Evolutionary conservation across 2,113 vertebrate genomes (phyloP).

Genomic region (Pitta sordida): DNA sequence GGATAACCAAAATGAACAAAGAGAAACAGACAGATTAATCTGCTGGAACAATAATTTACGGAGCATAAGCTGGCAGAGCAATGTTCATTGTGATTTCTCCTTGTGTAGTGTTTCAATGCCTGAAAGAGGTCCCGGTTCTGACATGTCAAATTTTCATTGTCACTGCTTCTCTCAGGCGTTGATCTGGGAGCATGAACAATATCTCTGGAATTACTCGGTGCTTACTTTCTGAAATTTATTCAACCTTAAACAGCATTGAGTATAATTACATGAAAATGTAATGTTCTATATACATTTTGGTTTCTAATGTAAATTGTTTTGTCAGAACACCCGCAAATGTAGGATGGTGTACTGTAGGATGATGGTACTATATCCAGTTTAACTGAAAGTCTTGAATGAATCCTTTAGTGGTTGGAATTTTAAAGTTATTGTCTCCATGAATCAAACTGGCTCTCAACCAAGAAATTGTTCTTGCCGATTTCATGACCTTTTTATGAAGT

Average conservation of each 20-base stretch:
- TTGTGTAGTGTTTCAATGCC: neutral
- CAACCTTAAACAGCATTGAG: neutral
- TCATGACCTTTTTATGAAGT: neutral
- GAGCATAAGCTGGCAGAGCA: neutral
- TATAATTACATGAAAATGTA: neutral
- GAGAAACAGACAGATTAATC: slow-evolving; percentile 7
- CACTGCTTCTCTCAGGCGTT: neutral
- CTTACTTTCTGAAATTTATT: neutral
- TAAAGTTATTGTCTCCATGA: neutral
- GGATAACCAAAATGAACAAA: neutral
- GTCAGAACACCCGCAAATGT: neutral
- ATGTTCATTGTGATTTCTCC: neutral
- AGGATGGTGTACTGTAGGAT: no score
- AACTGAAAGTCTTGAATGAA: neutral
- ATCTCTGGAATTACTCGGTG: neutral
- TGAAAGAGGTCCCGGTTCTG: neutral
- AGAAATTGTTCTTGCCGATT: neutral
- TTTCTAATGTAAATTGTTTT: neutral
- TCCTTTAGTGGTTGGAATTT: neutral
- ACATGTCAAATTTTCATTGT: neutral
- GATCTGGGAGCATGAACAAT: neutral
- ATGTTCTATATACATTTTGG: neutral
- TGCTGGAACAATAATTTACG: neutral
- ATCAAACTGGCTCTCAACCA: neutral
- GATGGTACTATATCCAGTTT: neutral